Percentiles rank a stretch among this genome's conserved stretches.
Evolutionary conservation across 2,113 vertebrate species (phyloP).

Genomic region (Lycocorax pyrrhopterus): DNA sequence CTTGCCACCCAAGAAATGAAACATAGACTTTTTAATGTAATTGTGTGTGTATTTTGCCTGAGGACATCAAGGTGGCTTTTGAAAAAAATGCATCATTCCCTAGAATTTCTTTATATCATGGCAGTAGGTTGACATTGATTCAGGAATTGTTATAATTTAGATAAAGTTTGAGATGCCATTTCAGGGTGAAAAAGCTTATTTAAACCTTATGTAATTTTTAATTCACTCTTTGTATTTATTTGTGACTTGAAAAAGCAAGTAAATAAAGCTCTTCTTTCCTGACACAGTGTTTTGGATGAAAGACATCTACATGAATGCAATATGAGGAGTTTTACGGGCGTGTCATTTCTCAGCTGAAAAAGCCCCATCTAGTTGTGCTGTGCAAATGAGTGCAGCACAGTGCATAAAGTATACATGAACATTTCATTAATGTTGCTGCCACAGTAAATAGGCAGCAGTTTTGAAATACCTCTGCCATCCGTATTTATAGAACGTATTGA

Average conservation of each 20-base stretch:
- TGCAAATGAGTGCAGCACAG: not conserved
- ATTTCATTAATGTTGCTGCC: not conserved
- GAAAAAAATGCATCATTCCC: not conserved
- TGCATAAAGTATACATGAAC: not conserved
- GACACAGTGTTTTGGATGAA: not conserved
- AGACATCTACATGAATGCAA: not conserved
- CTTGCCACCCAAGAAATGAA: conserved; percentile 26
- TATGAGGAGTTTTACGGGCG: not conserved
- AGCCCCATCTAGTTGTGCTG: not conserved
- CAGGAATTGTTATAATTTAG: not conserved
- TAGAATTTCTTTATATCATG: not conserved
- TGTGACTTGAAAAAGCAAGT: not conserved
- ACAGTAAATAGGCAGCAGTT: not conserved
- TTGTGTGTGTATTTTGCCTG: not conserved
- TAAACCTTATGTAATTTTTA: not conserved
- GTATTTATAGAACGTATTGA: not conserved
- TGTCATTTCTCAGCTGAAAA: conserved; percentile 6
- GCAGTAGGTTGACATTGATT: not conserved
- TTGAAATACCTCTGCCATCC: not conserved
- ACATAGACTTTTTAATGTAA: not conserved
- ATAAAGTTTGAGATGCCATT: not conserved
- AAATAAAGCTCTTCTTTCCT: not conserved
- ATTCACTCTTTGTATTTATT: not conserved
- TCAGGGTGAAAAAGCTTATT: not conserved
- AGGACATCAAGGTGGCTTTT: not conserved